Base-by-base conservation (phyloP, 2,888 invertebrate genomes). In the Caenorhabditis sinica region DNA sequence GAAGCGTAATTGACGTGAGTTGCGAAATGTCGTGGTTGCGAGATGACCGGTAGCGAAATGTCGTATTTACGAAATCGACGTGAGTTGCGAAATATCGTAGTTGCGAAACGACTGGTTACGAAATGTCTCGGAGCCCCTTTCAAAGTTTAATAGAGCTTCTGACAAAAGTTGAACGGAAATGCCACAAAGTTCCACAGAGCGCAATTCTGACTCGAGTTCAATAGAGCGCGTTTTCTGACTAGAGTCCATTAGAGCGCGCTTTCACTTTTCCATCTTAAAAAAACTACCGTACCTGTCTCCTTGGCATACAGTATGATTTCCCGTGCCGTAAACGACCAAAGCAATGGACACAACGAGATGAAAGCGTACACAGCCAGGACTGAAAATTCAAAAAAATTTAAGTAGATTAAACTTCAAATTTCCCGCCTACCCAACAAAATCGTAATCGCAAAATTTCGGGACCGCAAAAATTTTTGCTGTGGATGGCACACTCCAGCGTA, bases 291-390 rank as follows among this genome's bases (percentile, higher is more conserved):
- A 86, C 86, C 86, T 25, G 91, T 91, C 58, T 87, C 89, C 76
- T 90, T 91, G 60, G 90, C 90, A 81, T 92, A 92, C 58, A 92
- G 86, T n/a, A 92, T 87, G 53, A 92, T 86, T 86, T 92, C 92
- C 17, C 89, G 83, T n/a, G 92, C 88, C 9, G 90, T 90, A 71
- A 92, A 92, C 58, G 90, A 92, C 88, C 89, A 90, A 4, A 92
- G 86, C 9, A 92, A 83, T 13, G 92, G 92, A 58, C 90, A 91
- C 15, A 92, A 82, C 15, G 92, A 90, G 60, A 91, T 88, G 43
- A 91, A 83, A 5, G 92, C 92, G 75, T 92, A 92, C 25, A 89
- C 83, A 23, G 90, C 89, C 23, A 92, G 85, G 9, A 90, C 91
- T 91, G 77, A 63, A 88, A 60, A 51, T 20, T n/a, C 15, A 40